A percentile compares a stretch with the other conserved stretches of the same genome.
Conservation (phyloP, 37 sponge, comb jelly and placozoan species). For the Corticium candelabrum region DNA sequence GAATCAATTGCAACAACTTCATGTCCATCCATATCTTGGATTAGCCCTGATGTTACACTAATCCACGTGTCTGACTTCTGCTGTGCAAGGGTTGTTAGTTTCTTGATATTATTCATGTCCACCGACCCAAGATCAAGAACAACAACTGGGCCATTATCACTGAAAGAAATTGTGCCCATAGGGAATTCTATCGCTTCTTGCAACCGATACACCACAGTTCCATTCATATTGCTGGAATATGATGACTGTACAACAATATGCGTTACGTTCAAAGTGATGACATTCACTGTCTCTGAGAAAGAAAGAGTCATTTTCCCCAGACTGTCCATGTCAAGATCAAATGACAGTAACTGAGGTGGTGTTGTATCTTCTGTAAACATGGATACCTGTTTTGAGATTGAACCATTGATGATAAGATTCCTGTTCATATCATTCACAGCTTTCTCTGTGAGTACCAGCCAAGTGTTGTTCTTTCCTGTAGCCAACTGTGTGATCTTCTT, state of each 20-base stretch:
- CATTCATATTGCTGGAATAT: too few relatives aligned
- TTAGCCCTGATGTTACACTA: not conserved
- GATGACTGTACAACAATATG: not conserved
- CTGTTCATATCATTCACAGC: conserved; percentile 53
- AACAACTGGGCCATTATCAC: conserved; percentile 19
- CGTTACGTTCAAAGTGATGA: conserved; percentile 41
- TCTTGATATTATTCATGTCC: conserved; percentile 45
- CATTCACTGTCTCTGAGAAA: conserved; percentile 71
- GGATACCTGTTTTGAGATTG: conserved; percentile 34
- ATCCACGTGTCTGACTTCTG: not conserved
- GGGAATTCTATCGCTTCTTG: not conserved
- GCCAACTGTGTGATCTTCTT: conserved; percentile 54
- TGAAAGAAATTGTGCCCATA: conserved; percentile 13
- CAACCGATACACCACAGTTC: too few relatives aligned
- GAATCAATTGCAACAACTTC: not conserved
- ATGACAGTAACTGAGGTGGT: conserved; percentile 40
- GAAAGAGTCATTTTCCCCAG: conserved; percentile 25
- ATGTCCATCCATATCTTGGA: not conserved
- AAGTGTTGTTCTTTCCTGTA: conserved; percentile 44
- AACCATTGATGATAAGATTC: conserved; percentile 38
- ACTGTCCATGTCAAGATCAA: conserved; percentile 65
- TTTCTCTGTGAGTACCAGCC: conserved; percentile 15
- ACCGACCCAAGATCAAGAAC: conserved; percentile 24
- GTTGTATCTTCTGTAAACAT: conserved; percentile 37
- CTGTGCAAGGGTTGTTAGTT: not conserved